Base-by-base conservation (phyloP, 2,113 vertebrate species). In the Myrmecophaga tridactyla region DNA sequence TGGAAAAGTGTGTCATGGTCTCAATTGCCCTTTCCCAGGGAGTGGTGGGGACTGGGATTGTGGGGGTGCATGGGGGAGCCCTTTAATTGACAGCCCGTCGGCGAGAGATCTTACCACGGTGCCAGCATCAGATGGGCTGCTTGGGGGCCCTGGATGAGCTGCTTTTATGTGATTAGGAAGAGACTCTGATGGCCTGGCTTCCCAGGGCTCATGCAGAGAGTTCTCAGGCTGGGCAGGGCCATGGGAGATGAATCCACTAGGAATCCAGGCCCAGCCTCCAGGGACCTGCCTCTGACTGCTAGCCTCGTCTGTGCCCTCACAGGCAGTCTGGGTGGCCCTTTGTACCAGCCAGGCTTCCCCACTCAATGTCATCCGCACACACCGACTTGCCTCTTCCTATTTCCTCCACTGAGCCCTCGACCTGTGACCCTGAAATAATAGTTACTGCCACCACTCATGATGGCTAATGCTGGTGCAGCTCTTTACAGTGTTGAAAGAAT, bases 81-180 rank as follows among this genome's bases (percentile, higher is more conserved):
- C 72, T 96, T 67, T 97, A 94, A 97, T 96, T 96, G 93, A 75
- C 48, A 80, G 73, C 15, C 90, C 90, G 56, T 86, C 88, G n/a
- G 60, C 94, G 85, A 92, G 92, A 96, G 89, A 96, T 90, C 90
- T 96, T 80, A 60, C 0, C 0, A 46, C 41, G 53, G 3, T 60
- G 67, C 84, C 41, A 8, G 65, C 78, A 95, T 96, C 97, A 95
- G 95, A 97, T 95, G 48, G 70, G 88, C 96, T 85, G 17, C 25
- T 60, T 60, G 46, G 81, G 75, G 81, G 87, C 76, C 58, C 39
- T 51, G 84, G 39, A 48, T 70, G 51, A 80, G 41, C 84, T 17
- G 60, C 95, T 95, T 97, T 96, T 62, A 94, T 96, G 94, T 97
- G 94, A 81, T 95, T 92, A 86, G 36, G 84, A 90, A 77, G 62